These are phyloP conservation scores for Typhlomys cinereus DNA, from an alignment of 2,113 vertebrate genomes.

Conservation along the genomic window DNA sequence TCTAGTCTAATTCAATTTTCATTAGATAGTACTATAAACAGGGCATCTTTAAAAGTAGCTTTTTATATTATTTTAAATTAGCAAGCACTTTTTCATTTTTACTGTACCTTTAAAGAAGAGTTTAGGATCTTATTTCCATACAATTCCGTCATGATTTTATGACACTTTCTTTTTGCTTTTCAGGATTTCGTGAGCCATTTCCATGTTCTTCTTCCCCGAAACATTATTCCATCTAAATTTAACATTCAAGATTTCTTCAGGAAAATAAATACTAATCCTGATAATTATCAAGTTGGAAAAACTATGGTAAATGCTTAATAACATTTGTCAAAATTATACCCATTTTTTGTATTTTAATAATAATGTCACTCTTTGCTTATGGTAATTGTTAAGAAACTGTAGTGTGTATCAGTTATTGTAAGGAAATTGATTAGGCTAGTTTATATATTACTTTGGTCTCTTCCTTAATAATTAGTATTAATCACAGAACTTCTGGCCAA, in stretches of 20 bases:
- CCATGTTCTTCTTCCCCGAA: constrained; percentile 91
- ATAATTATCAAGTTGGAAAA: constrained; percentile 96
- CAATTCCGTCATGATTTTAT: constrained; percentile 21
- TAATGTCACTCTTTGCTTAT: constrained; percentile 22
- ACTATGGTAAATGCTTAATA: constrained; percentile 91
- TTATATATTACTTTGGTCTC: neutral
- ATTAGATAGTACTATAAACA: constrained; percentile 32
- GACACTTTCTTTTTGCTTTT: constrained; percentile 41
- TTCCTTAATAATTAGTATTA: neutral
- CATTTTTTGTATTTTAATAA: constrained; percentile 41
- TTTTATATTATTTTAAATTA: constrained; percentile 56
- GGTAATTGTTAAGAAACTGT: constrained; percentile 19
- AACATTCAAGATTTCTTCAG: constrained; percentile 91
- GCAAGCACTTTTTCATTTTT: constrained; percentile 26
- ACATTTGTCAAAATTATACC: neutral
- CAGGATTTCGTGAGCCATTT: constrained; percentile 97
- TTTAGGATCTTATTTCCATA: neutral
- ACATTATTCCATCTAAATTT: constrained; percentile 87
- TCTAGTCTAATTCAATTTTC: neutral
- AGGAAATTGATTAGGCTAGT: neutral
- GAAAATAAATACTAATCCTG: constrained; percentile 88
- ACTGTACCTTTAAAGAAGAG: neutral
- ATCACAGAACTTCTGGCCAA: neutral
- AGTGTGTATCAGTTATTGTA: constrained; percentile 24
- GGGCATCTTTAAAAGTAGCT: neutral